Base-by-base conservation (phyloP, 2,888 invertebrate species). In the Drosophila fungiperda region DNA sequence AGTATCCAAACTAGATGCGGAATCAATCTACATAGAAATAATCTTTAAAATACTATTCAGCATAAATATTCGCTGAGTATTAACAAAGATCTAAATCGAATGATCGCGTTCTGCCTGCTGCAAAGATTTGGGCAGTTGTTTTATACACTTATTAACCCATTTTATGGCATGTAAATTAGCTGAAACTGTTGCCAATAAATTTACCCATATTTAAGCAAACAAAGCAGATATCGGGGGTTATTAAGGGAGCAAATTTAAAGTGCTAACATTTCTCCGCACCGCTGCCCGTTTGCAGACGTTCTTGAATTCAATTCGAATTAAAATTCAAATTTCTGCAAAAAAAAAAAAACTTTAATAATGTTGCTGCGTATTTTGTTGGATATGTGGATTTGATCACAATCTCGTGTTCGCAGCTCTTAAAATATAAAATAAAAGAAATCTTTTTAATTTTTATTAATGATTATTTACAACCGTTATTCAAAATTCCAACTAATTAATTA, bases 401-500 rank as follows among this genome's bases (percentile, higher is more conserved):
- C 15, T 45, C 23, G 23, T 26, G 45, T 45, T 72, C 66, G 68
- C 29, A 72, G 86, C 70, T 76, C 73, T 76, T 80, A 70, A 83
- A 45, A 23, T 45, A 45, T 45, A 23, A 81, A 78, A 74, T 79
- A 82, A 89, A 89, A 87, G 85, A 87, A 87, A 89, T 85, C 87
- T 85, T 82, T 81, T 86, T 82, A 83, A 89, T 87, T 87, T 90
- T 91, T 91, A 90, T 92, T 91, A 91, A 91, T 90, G 87, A 87
- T 89, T 89, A 88, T 91, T 91, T 91, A 91, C 84, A 89, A 82
- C 90, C 85, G 91, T 90, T 89, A 90, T 90, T 91, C 89, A 91
- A 90, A 91, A 91, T 91, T 90, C 63, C 89, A 89, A 89, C 90
- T 90, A 91, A 91, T 92, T 92, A 91, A 90, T 90, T 91, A 89